Evolutionary conservation across 1,140 invertebrate genomes (phyloP), one percentile per base, ranked within the genome.

Genomic region (Trichonephila clavipes): DNA sequence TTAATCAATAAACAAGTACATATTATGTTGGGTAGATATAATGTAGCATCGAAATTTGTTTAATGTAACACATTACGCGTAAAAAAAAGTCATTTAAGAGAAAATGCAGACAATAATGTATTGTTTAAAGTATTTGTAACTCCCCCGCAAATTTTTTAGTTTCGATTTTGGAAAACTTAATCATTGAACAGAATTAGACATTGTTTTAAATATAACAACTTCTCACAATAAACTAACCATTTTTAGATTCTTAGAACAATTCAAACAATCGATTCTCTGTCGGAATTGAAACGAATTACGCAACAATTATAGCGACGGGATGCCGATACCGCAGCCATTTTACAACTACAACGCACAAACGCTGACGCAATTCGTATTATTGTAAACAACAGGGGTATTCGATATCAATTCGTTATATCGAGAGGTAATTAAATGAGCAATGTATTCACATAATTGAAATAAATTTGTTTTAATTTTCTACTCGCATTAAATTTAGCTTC

Each of bases 201-300:
- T 10, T 51, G 10, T 10, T 51, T 51, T 51, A 10, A 51, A 51
- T 51, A 0, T 51, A 1, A 51, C 7, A 51, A 40, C 34, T 34
- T 21, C 0, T 19, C 24, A 8, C n/a, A 61, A 81, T n/a, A 21
- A 28, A 44, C 62, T 62, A 86, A 94, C 93, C 93, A 94, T 94
- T 77, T 87, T 19, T 3, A 21, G 85, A n/a, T n/a, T 90, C 59
- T 72, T 83, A 44, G 18, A 21, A n/a, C 12, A 18, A 69, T 92
- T 94, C 94, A 94, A n/a, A 58, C 94, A 28, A 40, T 34, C 93
- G 95, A 94, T 89, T 95, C 95, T 94, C 95, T 94, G 93, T 95
- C 95, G 58, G 95, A 95, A 95, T 94, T 94, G 81, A 95, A 95
- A 40, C 95, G 94, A 93, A 95, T 87, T 44, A 95, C 95, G 72